phyloP scores from a whole-genome alignment of 2,888 invertebrate species.

The Criorhina ranunculi region DNA sequence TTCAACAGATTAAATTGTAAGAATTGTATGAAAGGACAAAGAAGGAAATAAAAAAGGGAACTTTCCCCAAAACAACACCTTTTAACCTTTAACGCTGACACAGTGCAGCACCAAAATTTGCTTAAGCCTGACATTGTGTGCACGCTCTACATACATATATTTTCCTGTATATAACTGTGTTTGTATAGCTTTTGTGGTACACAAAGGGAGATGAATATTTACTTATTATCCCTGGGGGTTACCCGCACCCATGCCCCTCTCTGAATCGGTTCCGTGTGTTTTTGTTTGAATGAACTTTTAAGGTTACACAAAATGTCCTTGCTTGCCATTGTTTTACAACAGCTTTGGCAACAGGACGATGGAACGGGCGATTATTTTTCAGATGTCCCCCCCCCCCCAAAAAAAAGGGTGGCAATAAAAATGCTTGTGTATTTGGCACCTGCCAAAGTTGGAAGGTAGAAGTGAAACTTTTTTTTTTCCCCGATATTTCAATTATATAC shows the following conservation, averaged over 20 bases:
- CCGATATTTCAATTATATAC: neutral
- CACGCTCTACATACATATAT: neutral
- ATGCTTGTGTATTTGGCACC: neutral
- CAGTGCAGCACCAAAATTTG: conserved; percentile 43
- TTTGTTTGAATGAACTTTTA: conserved; percentile 63
- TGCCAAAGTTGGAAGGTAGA: neutral
- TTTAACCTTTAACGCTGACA: conserved; percentile 55
- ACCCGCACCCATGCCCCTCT: neutral
- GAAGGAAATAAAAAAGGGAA: conserved; percentile 8
- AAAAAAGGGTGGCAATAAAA: conserved; percentile 25
- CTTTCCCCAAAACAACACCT: conserved; percentile 51
- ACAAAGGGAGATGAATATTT: conserved; percentile 65
- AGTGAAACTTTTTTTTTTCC: neutral
- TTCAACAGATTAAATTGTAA: conserved; percentile 33
- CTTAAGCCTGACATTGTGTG: conserved; percentile 31
- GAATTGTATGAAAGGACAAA: neutral
- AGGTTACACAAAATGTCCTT: conserved; percentile 68
- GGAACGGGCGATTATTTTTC: conserved; percentile 5
- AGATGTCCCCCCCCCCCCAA: conserved; percentile 40
- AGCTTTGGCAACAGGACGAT: conserved; percentile 37
- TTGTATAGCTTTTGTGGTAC: conserved; percentile 1
- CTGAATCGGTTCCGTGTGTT: conserved; percentile 12
- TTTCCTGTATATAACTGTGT: neutral
- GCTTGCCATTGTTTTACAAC: conserved; percentile 63
- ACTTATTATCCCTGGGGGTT: conserved; percentile 58